phyloP scores from a whole-genome alignment of 2,797 vertebrate genomes.

The Gymnopithys bicolor region DNA sequence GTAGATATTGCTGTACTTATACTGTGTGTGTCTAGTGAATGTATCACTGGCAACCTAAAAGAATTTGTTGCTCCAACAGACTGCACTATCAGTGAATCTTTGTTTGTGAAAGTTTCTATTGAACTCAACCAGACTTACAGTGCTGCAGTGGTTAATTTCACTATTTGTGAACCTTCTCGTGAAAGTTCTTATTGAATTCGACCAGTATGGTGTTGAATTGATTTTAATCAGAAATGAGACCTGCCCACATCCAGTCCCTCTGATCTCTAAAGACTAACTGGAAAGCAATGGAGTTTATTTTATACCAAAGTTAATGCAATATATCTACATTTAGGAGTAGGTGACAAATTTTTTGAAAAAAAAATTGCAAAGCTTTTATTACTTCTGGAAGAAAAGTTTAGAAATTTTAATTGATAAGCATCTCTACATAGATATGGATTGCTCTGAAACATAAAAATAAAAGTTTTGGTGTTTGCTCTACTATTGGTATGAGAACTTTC shows the following conservation, averaged over 20 bases:
- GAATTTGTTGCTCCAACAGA: background rate
- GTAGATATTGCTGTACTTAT: background rate
- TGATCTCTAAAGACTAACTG: background rate
- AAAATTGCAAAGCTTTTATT: background rate
- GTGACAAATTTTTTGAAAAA: background rate
- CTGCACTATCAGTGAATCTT: background rate
- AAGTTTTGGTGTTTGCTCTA: background rate
- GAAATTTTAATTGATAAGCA: background rate
- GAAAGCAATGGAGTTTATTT: background rate
- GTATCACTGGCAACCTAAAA: background rate
- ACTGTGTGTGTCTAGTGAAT: background rate
- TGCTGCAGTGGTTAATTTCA: background rate
- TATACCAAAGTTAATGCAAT: background rate
- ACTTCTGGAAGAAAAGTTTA: background rate
- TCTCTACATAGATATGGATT: background rate
- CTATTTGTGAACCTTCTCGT: background rate
- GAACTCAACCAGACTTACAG: background rate
- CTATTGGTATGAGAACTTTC: background rate
- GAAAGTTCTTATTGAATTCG: background rate
- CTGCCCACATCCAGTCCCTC: background rate
- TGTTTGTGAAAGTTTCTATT: background rate
- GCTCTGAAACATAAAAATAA: background rate
- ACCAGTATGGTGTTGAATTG: background rate
- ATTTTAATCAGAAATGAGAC: background rate
- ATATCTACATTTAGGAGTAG: background rate